Conservation (phyloP, 2,888 invertebrate genomes). For the Saturnia pavonia region DNA sequence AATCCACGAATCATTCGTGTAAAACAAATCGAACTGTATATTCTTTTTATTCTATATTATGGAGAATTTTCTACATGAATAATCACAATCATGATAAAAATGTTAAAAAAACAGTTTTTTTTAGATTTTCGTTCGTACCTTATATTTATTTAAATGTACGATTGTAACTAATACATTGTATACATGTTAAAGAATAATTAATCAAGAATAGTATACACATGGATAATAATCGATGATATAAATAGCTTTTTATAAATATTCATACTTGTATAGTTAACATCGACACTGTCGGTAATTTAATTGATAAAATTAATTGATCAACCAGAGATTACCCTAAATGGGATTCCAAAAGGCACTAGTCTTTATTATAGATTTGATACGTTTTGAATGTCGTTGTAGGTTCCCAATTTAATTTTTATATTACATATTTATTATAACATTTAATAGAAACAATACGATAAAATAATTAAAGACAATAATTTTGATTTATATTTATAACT, state of each 20-base stretch:
- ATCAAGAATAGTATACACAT: background rate
- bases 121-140: background rate
- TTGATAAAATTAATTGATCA: slow-evolving; percentile 29
- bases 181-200: background rate
- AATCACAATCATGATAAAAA: background rate
- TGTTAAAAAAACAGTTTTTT: background rate
- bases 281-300: slow-evolving; percentile 15
- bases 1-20: background rate
- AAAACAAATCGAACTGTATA: background rate
- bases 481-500: background rate
- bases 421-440: slow-evolving; percentile 7
- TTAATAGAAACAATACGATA: slow-evolving; percentile 17
- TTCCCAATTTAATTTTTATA: slow-evolving; percentile 20
- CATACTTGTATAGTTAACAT: slow-evolving; percentile 17
- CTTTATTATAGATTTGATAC: slow-evolving; percentile 55
- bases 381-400: slow-evolving; percentile 55
- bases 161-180: background rate
- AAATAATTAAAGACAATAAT: background rate
- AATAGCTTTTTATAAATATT: background rate
- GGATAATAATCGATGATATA: background rate
- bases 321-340: slow-evolving; percentile 51
- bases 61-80: background rate
- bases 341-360: slow-evolving; percentile 70
- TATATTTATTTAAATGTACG: background rate
- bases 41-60: background rate